phyloP scores from a whole-genome alignment of 2,113 vertebrate genomes.

The Dendropsophus ebraccatus region DNA sequence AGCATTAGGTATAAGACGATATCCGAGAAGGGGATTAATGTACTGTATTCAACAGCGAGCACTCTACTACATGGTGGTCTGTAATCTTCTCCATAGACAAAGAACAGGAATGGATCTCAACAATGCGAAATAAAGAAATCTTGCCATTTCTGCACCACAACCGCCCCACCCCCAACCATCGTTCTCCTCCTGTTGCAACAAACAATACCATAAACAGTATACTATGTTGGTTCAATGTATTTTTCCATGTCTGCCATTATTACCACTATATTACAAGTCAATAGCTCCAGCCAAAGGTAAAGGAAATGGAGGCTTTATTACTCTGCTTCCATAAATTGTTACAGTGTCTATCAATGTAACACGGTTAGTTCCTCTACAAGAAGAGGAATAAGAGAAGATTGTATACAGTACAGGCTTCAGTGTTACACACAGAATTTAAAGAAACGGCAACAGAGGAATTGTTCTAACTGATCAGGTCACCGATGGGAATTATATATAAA shows the following conservation, averaged over 20 bases:
- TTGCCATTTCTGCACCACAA: too few relatives aligned
- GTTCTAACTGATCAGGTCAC: neutral
- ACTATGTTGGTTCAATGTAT: too few relatives aligned
- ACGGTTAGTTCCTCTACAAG: neutral
- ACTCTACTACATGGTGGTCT: too few relatives aligned
- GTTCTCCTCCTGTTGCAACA: too few relatives aligned
- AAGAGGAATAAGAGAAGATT: neutral
- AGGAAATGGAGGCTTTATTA: neutral
- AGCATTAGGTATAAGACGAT: neutral
- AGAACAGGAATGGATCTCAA: too few relatives aligned
- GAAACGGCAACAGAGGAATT: neutral
- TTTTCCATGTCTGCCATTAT: too few relatives aligned
- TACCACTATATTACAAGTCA: neutral
- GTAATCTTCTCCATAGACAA: too few relatives aligned
- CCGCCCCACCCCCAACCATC: too few relatives aligned
- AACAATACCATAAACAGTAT: too few relatives aligned
- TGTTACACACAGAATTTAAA: neutral
- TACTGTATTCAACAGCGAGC: too few relatives aligned
- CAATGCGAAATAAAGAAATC: too few relatives aligned
- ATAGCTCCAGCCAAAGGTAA: neutral
- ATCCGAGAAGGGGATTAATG: neutral
- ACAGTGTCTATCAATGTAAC: neutral
- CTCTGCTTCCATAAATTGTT: conserved; percentile 1
- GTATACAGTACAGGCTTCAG: neutral
- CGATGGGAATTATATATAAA: too few relatives aligned